These are phyloP conservation scores for Pelvicachromis taeniatus DNA, from an alignment of 2,113 vertebrate genomes.

Conservation along the genomic window DNA sequence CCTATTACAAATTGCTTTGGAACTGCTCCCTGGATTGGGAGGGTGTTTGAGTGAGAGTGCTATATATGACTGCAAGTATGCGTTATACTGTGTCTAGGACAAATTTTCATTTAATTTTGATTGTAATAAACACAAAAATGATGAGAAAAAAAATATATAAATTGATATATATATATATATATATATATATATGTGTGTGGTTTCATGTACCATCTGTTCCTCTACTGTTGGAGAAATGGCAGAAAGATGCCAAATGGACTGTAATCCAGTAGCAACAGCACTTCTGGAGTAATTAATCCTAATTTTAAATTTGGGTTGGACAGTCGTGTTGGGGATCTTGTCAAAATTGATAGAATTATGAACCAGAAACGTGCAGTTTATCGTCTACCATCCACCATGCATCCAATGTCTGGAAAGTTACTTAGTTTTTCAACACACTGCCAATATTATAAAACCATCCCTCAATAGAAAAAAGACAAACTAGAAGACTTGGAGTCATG, in stretches of 20 bases:
- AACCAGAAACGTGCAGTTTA: background rate
- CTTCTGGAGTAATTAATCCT: background rate
- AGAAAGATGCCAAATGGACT: background rate
- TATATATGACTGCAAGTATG: constrained; percentile 14
- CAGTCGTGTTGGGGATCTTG: background rate
- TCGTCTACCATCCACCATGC: background rate
- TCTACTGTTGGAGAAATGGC: background rate
- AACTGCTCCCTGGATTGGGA: background rate
- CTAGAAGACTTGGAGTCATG: background rate
- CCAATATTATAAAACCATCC: background rate
- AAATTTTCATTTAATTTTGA: background rate
- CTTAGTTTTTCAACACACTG: background rate
- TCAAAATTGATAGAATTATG: background rate
- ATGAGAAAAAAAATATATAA: background rate
- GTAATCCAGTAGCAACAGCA: background rate
- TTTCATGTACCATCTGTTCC: background rate
- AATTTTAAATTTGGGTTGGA: background rate
- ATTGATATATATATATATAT: too few species aligned
- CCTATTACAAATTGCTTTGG: constrained; percentile 14
- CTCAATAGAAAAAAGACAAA: background rate
- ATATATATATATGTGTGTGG: too few species aligned
- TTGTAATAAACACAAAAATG: background rate
- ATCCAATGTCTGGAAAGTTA: background rate
- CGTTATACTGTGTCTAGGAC: background rate
- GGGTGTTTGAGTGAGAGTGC: background rate